A percentile compares a stretch with the other conserved stretches of the same genome.
Conservation (phyloP, 2,888 invertebrate genomes). For the Heteropelma amictum region DNA sequence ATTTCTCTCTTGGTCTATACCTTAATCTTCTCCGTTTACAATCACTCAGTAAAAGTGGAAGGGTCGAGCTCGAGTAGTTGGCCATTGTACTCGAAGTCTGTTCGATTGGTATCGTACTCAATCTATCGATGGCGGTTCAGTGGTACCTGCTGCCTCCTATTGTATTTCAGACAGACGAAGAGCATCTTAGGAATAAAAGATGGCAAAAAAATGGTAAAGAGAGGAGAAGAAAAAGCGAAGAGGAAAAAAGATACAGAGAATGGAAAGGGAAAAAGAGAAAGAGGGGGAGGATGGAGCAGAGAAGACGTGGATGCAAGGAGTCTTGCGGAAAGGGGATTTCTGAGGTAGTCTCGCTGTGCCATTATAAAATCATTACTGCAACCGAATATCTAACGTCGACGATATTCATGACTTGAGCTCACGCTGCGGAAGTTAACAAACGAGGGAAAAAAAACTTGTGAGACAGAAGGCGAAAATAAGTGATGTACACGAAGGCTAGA, state of each 20-base stretch:
- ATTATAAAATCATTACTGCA: constrained; percentile 51
- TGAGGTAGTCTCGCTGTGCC: constrained; percentile 20
- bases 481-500: background rate
- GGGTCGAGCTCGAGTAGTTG: constrained; percentile 16
- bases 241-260: background rate
- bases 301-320: background rate
- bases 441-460: background rate
- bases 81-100: constrained; percentile 37
- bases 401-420: constrained; percentile 1
- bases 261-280: background rate
- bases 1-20: background rate
- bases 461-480: background rate
- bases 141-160: constrained; percentile 36
- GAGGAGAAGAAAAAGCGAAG: background rate
- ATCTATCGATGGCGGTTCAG: constrained; percentile 12
- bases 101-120: constrained; percentile 35
- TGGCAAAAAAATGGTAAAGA: background rate
- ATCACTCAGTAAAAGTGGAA: constrained; percentile 20
- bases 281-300: background rate
- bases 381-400: constrained; percentile 36
- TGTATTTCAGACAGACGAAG: constrained; percentile 1
- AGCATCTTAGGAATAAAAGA: constrained; percentile 26
- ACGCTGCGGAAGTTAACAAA: constrained; percentile 1
- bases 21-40: constrained; percentile 6
- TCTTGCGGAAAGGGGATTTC: background rate